Base-by-base conservation (phyloP, 2,113 vertebrate genomes). In the Calidris pygmaea region DNA sequence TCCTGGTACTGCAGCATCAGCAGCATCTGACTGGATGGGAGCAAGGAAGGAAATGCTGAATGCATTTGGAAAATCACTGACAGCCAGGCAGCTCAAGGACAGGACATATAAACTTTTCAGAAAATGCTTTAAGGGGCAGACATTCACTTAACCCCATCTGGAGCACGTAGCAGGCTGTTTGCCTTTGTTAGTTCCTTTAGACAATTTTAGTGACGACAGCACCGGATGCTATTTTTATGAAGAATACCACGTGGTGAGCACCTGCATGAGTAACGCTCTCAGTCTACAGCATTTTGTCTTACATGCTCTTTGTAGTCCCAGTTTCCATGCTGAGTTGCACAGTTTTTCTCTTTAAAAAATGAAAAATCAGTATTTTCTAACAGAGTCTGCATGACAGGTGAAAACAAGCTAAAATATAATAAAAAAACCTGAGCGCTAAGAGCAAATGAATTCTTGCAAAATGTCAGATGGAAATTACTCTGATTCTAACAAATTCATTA, bases 81-180 rank as follows among this genome's bases (percentile, higher is more conserved):
- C 72, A 89, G 39, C 43, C 66, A 83, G 60, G 39, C 80, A 89
- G 70, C 83, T 93, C 80, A 93, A 93, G 88, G 90, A 90, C 92
- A 89, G 65, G 86, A 81, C 70, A 75, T n/a, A 47, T 34, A 89
- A 93, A 88, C 79, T 87, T 88, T 75, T 68, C 80, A 81, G 52
- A 84, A 89, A 92, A 78, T 37, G 58, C 58, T 92, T 94, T 77
- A 94, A 90, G 73, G 43, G 27, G 24, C 34, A 92, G 73, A 72
- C 39, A 71, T 74, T 92, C 92, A 32, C 68, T 94, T 94, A 90
- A 92, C 56, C 85, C 58, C 80, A 79, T 87, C 50, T 73, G n/a
- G 56, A 89, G 84, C 90, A 95, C 4, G 10, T 60, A 96, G 70
- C 60, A 84, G 84, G 47, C 70, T 75, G 35, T 85, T 92, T 90